These are phyloP conservation scores for Beris chalybata DNA, from an alignment of 2,888 invertebrate genomes.

Conservation along the genomic window DNA sequence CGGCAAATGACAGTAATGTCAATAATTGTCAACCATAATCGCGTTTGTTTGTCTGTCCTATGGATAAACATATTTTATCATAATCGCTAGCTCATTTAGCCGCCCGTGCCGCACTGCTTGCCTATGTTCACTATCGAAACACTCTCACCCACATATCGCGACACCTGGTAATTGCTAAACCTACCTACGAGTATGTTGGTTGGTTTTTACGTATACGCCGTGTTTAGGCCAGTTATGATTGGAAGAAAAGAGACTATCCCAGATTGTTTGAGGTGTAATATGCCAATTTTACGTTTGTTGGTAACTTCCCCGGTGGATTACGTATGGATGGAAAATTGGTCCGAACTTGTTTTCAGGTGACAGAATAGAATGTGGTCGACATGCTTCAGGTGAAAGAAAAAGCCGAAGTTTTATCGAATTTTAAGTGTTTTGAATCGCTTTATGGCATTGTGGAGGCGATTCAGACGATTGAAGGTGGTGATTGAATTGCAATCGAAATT, in stretches of 20 bases:
- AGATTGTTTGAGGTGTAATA: too few relatives aligned
- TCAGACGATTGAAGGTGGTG: neutral
- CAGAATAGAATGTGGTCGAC: neutral
- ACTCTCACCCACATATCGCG: conserved; percentile 30
- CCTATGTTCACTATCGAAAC: conserved; percentile 5
- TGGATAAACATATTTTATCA: conserved; percentile 38
- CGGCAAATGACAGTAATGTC: conserved; percentile 34
- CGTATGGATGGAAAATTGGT: too few relatives aligned
- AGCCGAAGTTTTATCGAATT: conserved; percentile 17
- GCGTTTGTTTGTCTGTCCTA: conserved; percentile 35
- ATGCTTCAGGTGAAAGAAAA: neutral
- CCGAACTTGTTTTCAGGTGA: too few relatives aligned
- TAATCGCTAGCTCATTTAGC: conserved; percentile 36
- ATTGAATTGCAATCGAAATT: too few relatives aligned
- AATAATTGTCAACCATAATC: conserved; percentile 38
- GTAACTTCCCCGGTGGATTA: too few relatives aligned
- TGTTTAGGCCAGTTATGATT: too few relatives aligned
- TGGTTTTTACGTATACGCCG: too few relatives aligned
- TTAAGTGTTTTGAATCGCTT: conserved; percentile 21
- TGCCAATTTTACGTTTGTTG: too few relatives aligned
- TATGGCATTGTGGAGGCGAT: conserved; percentile 16
- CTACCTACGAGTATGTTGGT: neutral
- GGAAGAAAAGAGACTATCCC: too few relatives aligned
- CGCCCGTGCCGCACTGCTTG: conserved; percentile 9
- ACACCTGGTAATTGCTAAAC: conserved; percentile 29